Evolutionary conservation across 1,140 invertebrate species (phyloP).

Genomic region (Drosophila dunni): DNA sequence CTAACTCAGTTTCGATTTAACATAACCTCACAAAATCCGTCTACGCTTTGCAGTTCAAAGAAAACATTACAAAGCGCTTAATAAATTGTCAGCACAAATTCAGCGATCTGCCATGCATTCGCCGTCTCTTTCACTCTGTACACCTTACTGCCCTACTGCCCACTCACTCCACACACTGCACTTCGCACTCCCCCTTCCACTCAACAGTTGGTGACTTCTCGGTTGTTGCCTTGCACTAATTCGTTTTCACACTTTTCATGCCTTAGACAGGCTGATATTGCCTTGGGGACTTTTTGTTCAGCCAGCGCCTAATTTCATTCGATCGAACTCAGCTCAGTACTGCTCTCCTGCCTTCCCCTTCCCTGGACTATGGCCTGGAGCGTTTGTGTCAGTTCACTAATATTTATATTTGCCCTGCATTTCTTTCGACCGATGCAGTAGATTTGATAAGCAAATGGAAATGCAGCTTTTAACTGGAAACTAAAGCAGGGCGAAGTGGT

Average conservation of each 20-base stretch:
- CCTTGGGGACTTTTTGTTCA: conserved; percentile 52
- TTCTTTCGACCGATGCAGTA: conserved; percentile 68
- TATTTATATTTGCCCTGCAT: conserved; percentile 82
- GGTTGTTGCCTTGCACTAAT: conserved; percentile 50
- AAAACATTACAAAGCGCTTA: background rate
- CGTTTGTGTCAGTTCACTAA: conserved; percentile 50
- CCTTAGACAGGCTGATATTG: conserved; percentile 57
- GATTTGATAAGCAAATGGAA: conserved; percentile 79
- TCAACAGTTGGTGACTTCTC: conserved; percentile 4
- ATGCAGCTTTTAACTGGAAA: conserved; percentile 45
- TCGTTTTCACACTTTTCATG: conserved; percentile 81
- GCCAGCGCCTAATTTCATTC: conserved; percentile 68
- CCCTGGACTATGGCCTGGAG: conserved; percentile 13
- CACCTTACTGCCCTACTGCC: conserved; percentile 39
- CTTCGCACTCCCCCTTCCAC: background rate
- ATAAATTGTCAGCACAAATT: background rate
- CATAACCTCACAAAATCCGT: too few species aligned
- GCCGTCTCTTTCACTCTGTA: conserved; percentile 1
- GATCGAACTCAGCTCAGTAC: conserved; percentile 19
- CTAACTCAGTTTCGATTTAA: too few species aligned
- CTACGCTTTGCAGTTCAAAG: too few species aligned
- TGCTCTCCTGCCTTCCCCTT: background rate
- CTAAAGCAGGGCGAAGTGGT: background rate
- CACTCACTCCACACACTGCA: background rate
- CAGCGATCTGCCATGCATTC: background rate